Evolutionary conservation across 2,113 vertebrate genomes (phyloP).

Genomic region (Alces alces): DNA sequence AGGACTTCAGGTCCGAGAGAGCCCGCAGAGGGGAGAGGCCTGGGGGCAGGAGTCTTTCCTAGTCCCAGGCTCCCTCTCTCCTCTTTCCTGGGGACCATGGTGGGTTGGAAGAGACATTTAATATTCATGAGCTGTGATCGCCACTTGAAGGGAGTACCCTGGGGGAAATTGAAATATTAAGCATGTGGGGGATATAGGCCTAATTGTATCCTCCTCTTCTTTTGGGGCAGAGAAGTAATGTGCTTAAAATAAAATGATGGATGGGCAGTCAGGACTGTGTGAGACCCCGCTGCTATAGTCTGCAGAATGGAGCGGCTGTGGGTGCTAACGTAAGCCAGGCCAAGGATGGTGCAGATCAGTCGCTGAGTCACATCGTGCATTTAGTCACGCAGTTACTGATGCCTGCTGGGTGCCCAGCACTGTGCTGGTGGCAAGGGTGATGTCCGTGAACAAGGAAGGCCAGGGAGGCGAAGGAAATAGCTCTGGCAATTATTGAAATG

Average conservation of each 20-base stretch:
- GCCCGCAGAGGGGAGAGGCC: background rate
- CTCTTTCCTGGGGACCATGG: constrained; percentile 59
- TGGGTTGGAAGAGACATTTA: constrained; percentile 75
- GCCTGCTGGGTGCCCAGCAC: background rate
- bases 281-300: background rate
- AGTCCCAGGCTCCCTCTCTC: background rate
- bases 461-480: background rate
- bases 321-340: background rate
- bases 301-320: background rate
- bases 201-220: constrained; percentile 80
- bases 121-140: constrained; percentile 83
- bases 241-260: constrained; percentile 84
- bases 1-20: accelerated
- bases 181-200: constrained; percentile 77
- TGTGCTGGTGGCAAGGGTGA: background rate
- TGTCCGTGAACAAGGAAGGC: background rate
- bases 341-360: background rate
- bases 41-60: background rate
- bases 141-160: constrained; percentile 77
- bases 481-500: background rate
- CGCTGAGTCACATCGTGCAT: background rate
- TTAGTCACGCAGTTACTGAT: background rate
- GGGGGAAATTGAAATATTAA: constrained; percentile 82
- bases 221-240: constrained; percentile 77
- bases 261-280: constrained; percentile 59